Evolutionary conservation across 2,797 vertebrate genomes (phyloP).

Genomic region (Falco novaeseelandiae): DNA sequence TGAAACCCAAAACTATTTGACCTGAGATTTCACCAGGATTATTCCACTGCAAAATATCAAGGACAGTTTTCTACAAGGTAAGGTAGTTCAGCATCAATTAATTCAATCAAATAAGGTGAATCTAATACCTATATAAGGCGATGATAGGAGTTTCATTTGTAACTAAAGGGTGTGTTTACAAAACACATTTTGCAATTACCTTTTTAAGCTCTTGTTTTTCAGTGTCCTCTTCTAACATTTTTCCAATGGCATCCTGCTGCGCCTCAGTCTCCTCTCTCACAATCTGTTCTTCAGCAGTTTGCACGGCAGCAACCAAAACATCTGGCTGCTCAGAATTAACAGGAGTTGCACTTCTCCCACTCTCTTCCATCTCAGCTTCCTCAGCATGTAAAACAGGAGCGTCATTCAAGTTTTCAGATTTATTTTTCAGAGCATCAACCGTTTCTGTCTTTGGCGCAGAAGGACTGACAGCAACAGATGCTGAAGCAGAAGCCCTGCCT

Average conservation of each 20-base stretch:
- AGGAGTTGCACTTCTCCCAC: conserved; percentile 94
- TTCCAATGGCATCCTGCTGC: conserved; percentile 53
- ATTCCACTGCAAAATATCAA: background rate
- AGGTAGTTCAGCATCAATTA: background rate
- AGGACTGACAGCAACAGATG: conserved; percentile 79
- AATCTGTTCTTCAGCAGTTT: conserved; percentile 11
- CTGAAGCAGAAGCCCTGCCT: conserved; percentile 84
- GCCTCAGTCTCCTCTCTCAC: background rate
- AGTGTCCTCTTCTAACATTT: conserved; percentile 74
- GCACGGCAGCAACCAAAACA: conserved; percentile 74
- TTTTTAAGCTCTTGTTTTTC: conserved; percentile 89
- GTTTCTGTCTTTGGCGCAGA: conserved; percentile 66
- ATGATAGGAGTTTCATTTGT: background rate
- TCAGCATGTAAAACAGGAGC: conserved; percentile 80
- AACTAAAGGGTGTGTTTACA: background rate
- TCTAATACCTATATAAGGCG: background rate
- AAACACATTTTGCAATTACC: conserved; percentile 74
- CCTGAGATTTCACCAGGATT: background rate
- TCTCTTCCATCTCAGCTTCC: conserved; percentile 95
- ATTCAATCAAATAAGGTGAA: background rate
- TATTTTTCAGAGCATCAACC: conserved; percentile 48
- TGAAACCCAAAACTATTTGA: background rate
- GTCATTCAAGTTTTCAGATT: conserved; percentile 75
- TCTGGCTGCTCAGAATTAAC: conserved; percentile 95
- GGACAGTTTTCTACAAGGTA: background rate